Evolutionary conservation across 2,113 vertebrate genomes (phyloP).

Genomic region (Corynorhinus townsendii): DNA sequence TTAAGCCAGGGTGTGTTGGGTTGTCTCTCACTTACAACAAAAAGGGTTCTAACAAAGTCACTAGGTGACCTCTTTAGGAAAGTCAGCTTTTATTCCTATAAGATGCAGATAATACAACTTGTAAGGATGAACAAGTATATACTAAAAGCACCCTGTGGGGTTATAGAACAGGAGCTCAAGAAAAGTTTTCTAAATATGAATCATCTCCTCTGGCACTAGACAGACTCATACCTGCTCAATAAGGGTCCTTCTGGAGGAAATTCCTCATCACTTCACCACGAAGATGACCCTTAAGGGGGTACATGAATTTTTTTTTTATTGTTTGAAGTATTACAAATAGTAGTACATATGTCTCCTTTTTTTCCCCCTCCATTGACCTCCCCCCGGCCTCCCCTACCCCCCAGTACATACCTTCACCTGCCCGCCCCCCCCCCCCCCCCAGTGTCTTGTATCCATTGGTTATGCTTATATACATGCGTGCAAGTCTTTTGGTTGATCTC

Average conservation of each 20-base stretch:
- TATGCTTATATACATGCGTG: too few species aligned
- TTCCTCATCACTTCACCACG: neutral
- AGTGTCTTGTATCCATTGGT: too few species aligned
- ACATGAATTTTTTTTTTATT: too few species aligned
- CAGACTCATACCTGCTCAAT: neutral
- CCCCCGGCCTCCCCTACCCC: too few species aligned
- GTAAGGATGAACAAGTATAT: neutral
- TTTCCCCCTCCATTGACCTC: too few species aligned
- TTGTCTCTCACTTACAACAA: neutral
- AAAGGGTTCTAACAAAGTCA: neutral
- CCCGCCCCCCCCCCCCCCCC: too few species aligned
- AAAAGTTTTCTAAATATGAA: neutral
- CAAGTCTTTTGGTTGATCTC: too few species aligned
- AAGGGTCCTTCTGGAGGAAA: neutral
- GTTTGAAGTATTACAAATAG: too few species aligned
- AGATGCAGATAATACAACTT: neutral
- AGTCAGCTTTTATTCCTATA: neutral
- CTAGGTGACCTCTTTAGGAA: neutral
- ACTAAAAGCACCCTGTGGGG: neutral
- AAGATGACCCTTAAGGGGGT: neutral
- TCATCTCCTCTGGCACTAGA: neutral
- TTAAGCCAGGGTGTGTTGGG: neutral
- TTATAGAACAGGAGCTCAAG: neutral
- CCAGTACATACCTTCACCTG: too few species aligned
- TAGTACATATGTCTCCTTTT: too few species aligned